Evolutionary conservation across 2,888 invertebrate genomes (phyloP).

Genomic region (Agrilus biguttatus): DNA sequence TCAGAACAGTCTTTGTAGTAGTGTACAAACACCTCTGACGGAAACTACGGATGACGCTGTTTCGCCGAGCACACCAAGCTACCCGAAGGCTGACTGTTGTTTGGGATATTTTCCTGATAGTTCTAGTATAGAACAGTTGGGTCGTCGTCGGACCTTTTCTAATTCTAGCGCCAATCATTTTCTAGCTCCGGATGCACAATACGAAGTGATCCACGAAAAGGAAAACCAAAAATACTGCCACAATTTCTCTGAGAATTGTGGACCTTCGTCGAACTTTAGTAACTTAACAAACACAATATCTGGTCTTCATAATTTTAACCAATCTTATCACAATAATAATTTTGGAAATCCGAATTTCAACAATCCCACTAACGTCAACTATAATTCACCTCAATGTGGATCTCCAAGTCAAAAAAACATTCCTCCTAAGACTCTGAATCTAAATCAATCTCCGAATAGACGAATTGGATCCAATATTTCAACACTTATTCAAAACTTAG

Average conservation of each 20-base stretch:
- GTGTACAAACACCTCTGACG: conserved; percentile 29
- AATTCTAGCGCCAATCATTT: conserved; percentile 24
- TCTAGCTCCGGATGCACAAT: conserved; percentile 47
- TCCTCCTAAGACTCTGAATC: conserved; percentile 18
- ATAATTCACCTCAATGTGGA: conserved; percentile 5
- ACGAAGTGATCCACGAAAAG: conserved; percentile 41
- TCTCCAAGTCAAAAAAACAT: conserved; percentile 17
- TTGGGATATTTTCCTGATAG: conserved; percentile 22
- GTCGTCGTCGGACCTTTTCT: conserved; percentile 13
- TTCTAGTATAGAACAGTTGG: conserved; percentile 12
- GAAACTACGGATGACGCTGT: conserved; percentile 30
- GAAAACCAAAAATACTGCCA: conserved; percentile 22
- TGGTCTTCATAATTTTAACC: conserved; percentile 26
- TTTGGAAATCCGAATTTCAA: conserved; percentile 18
- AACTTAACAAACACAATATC: conserved; percentile 31
- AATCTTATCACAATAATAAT: conserved; percentile 18
- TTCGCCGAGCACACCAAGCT: conserved; percentile 20
- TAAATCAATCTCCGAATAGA: conserved; percentile 24
- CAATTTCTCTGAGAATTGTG: conserved; percentile 6
- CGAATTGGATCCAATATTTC: conserved; percentile 32
- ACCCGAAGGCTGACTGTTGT: conserved; percentile 20
- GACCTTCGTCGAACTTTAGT: conserved; percentile 11
- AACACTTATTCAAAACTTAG: conserved; percentile 34
- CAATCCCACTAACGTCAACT: conserved; percentile 16
- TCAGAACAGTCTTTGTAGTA: conserved; percentile 26